Base-by-base conservation (phyloP, 2,888 invertebrate species). In the Apotomis capreana region DNA sequence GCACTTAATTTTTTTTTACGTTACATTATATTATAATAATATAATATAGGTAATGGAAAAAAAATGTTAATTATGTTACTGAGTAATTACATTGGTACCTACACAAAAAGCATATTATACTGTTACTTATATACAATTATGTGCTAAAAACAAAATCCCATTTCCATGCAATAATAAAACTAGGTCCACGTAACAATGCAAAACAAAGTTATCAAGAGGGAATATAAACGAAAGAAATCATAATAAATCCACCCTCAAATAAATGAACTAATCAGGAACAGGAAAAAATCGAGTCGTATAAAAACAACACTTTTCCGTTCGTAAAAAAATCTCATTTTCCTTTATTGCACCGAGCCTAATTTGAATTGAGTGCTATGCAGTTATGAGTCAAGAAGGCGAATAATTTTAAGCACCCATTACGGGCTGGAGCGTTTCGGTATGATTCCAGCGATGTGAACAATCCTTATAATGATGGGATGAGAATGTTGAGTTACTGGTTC, bases 341-440 rank as follows among this genome's bases (percentile, higher is more conserved):
- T 92, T 93, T 92, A 92, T 92, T 90, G 91, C 91, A 88, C 81
- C 82, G 80, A 78, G 84, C 83, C 91, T 93, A 93, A 93, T 92
- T 92, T 92, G 89, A 91, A 92, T 93, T 88, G 91, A 93, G 92
- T 89, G 90, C 87, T 87, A 88, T 92, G 92, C 92, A 91, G 92
- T 92, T 92, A 91, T 91, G 90, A 89, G 84, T 90, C 91, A 91
- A 91, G 89, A 87, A 91, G 89, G 89, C 86, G 91, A 84, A 91
- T 91, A 87, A 92, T 91, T 91, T 91, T 89, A 89, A 91, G 89
- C 88, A 88, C 71, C 71, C 63, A 71, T 71, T 71, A 86, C 86
- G 71, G 74, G 59, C 68, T 72, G 36, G 70, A 70, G 64, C 15
- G n/a, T 59, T 68, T 52, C 55, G 46, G 36, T 40, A 55, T 49